Evolutionary conservation across 2,888 invertebrate species (phyloP).

Genomic region (Andrena chrysosceles): DNA sequence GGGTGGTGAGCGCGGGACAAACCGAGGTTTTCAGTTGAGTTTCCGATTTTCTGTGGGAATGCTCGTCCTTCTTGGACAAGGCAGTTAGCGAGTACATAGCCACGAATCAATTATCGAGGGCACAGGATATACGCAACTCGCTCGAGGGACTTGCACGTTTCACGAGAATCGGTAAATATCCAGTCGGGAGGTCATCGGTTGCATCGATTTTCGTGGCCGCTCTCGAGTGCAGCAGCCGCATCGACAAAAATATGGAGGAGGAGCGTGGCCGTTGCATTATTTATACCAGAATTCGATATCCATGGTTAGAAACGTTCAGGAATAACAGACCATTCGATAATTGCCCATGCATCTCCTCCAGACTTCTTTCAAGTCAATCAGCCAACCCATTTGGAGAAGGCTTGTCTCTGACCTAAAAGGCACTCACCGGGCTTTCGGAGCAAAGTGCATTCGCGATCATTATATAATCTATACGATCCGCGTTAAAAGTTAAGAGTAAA

Average conservation of each 20-base stretch:
- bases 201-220: slow-evolving; percentile 48
- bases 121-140: slow-evolving; percentile 9
- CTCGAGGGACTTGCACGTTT: slow-evolving; percentile 20
- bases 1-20: not conserved
- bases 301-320: not conserved
- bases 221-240: slow-evolving; percentile 21
- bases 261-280: slow-evolving; percentile 6
- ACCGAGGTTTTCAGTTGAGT: slow-evolving; percentile 1
- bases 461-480: not conserved
- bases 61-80: slow-evolving; percentile 26
- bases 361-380: not conserved
- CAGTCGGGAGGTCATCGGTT: slow-evolving; percentile 58
- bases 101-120: slow-evolving; percentile 24
- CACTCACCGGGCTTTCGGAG: not conserved
- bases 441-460: not conserved
- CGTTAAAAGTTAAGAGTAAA: not conserved
- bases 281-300: not conserved
- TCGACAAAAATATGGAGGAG: slow-evolving; percentile 41
- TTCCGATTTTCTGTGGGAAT: slow-evolving; percentile 25
- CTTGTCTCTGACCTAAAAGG: not conserved
- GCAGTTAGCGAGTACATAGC: slow-evolving; percentile 53
- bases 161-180: slow-evolving; percentile 43
- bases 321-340: not conserved
- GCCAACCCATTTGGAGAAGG: not conserved
- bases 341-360: not conserved